Evolutionary conservation across 35 echinoderm and acorn worm genomes (phyloP).

Genomic region (Lytechinus variegatus): DNA sequence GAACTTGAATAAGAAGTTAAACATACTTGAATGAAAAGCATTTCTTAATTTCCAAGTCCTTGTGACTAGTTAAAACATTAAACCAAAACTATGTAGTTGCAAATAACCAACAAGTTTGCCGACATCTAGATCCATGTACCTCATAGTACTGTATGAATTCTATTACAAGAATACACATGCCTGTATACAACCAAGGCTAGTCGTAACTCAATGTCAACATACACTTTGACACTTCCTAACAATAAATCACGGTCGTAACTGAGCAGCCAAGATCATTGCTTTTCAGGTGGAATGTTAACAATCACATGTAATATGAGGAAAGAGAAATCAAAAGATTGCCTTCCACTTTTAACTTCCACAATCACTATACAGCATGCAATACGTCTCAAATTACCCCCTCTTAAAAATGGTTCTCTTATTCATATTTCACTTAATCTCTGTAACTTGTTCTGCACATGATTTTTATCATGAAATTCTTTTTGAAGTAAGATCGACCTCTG

Average conservation of each 20-base stretch:
- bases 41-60: too few relatives aligned
- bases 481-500: too few relatives aligned
- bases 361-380: neutral
- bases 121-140: too few relatives aligned
- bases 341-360: neutral
- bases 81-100: too few relatives aligned
- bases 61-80: too few relatives aligned
- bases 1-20: too few relatives aligned
- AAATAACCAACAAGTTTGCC: too few relatives aligned
- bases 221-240: constrained; percentile 18
- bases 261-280: neutral
- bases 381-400: neutral
- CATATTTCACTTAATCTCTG: neutral
- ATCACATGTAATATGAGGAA: constrained; percentile 16
- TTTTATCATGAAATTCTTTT: too few relatives aligned
- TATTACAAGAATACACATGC: neutral
- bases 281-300: constrained; percentile 26
- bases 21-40: too few relatives aligned
- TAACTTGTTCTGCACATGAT: too few relatives aligned
- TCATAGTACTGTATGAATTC: neutral
- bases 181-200: neutral
- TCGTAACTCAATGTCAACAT: neutral
- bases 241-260: constrained; percentile 13
- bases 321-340: neutral
- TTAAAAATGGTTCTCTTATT: neutral